Evolutionary conservation across 1,140 invertebrate genomes (phyloP), one percentile per base, ranked within the genome.

Genomic region (Cherax destructor): DNA sequence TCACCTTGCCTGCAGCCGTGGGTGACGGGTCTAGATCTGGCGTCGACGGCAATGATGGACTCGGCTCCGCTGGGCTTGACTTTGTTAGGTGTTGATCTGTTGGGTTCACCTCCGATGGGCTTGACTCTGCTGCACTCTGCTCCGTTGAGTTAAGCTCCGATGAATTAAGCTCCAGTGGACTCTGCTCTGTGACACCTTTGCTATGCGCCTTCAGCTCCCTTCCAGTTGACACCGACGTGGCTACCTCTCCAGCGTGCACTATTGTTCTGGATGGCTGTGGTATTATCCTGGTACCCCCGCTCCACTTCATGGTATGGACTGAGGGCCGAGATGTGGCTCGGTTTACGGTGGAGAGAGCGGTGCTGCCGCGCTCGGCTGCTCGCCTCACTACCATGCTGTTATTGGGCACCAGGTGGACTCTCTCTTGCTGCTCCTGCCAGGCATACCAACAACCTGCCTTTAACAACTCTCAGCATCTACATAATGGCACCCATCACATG

Each of bases 1-100:
- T 74, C 69, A 74, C 69, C 69, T 74, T 74, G 69, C 69, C 69
- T 74, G 69, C 69, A 30, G 69, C 69, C 69, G 69, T 74, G 69
- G 16, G 5, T 10, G 69, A 21, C 21, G 69, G 24, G 69, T 24
- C 21, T 24, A 30, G 24, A 5, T 30, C 21, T 6, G 69, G 9
- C 21, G 69, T 30, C n/a, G 65, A 21, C 65, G 18, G 5, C 21
- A 69, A 11, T 69, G 65, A 18, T 69, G 65, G 30, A 41, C 30
- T 41, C 30, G 30, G 30, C 30, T 41, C 30, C 30, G 30, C 30
- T 41, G 30, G 30, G 30, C 30, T 41, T 41, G 30, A 41, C 30
- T 41, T 41, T 41, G 30, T 41, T 41, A 41, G 30, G 30, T 41
- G 30, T 41, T 41, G 30, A 41, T 41, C 30, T 41, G 30, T 41